A percentile compares a stretch with the other conserved stretches of the same genome.
phyloP scores from a whole-genome alignment of 2,797 vertebrate species.

The Dendrocincla tyrannina region DNA sequence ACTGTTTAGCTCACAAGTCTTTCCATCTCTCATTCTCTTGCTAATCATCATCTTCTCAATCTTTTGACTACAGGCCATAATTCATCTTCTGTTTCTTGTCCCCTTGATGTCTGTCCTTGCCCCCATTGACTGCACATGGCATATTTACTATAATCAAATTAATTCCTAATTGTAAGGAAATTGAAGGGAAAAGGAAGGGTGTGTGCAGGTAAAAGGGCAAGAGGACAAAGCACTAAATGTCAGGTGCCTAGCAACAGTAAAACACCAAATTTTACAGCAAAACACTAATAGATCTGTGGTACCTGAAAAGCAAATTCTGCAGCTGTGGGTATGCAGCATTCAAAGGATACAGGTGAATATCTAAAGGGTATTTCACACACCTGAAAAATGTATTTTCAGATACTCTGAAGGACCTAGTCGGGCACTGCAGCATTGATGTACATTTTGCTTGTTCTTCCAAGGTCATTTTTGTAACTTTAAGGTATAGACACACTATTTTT shows the following conservation, averaged over 20 bases:
- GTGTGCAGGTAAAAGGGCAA: conserved; percentile 30
- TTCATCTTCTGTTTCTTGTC: neutral
- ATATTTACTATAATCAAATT: conserved; percentile 25
- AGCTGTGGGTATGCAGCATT: conserved; percentile 12
- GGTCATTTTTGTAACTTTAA: neutral
- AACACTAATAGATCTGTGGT: neutral
- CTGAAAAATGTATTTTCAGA: conserved; percentile 20
- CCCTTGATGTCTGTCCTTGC: neutral
- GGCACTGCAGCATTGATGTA: neutral
- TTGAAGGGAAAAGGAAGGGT: neutral
- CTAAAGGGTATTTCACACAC: neutral
- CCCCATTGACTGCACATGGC: neutral
- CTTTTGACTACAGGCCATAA: neutral
- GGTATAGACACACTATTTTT: neutral
- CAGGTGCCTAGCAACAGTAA: conserved; percentile 53
- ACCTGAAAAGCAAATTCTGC: neutral
- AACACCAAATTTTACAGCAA: conserved; percentile 41
- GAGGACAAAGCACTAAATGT: conserved; percentile 35
- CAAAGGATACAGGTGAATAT: neutral
- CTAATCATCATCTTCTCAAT: neutral
- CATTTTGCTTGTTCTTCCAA: conserved; percentile 11
- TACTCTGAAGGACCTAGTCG: neutral
- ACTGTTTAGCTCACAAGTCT: neutral
- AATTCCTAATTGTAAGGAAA: conserved; percentile 35
- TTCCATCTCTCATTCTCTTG: neutral